Base-by-base conservation (phyloP, 2,797 vertebrate species). In the Sandelia bainsii region DNA sequence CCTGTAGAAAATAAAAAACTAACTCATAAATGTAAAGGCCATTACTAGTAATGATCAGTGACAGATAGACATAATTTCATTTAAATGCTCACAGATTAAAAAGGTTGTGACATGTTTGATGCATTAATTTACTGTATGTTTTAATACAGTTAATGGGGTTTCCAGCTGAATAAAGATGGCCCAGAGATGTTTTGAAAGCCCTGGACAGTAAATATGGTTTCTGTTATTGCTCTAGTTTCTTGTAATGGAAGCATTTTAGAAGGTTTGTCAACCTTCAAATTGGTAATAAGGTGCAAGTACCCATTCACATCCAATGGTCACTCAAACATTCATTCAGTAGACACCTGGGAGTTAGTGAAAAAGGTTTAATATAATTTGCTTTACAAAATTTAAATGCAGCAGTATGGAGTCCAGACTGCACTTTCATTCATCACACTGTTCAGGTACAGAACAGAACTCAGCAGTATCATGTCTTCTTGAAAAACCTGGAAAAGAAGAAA, bases 401-500 rank as follows among this genome's bases (percentile, higher is more conserved):
- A 3, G 8, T 27, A 54, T 29, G 5, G 27, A 34, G 32, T 9
- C 1, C 32, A 6, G 1, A 69, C 16, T 32, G 23, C 37, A 12
- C 27, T 57, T 63, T 4, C 8, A 49, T 68, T 34, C 27, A 2
- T 27, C 7, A 39, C 25, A 4, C 2, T 44, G 42, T 6, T 40
- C 14, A 17, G 16, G 16, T 19, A 44, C 14, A 44, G 13, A 42
- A 39, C 20, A 46, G 11, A 29, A 23, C 2, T 16, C 7, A 0
- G 13, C 11, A 20, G 45, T 22, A 11, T 81, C 71, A 76, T 27
- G 25, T 80, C 75, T 60, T 90, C 79, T 83, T 91, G 45, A 82
- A 76, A 74, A 71, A 72, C 89, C 90, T 92, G 64, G 14, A 82
- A 77, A 78, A 75, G 0, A 65, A 44, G 34, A 77, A 14, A 37